Base-by-base conservation (phyloP, 1,140 invertebrate species). In the Zaprionus tsacasi region DNA sequence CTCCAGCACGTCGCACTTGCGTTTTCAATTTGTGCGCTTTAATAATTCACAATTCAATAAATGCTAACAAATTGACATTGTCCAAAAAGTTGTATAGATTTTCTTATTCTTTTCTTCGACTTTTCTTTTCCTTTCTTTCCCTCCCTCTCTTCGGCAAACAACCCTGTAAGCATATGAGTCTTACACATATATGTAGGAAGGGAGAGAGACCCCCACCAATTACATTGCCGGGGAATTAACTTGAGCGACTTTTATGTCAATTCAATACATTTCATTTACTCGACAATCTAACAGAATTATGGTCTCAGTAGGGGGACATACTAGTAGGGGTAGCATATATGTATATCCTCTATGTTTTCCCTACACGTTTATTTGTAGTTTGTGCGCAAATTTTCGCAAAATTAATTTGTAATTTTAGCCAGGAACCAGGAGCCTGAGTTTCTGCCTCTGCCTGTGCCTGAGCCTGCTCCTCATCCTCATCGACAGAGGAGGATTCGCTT, bases 31-130 rank as follows among this genome's bases (percentile, higher is more conserved):
- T 91, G 82, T 89, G 77, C 78, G 85, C 89, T 89, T 90, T 91
- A 91, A 91, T 91, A 91, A 91, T 91, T 91, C 85, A 91, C 85
- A 91, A 86, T 91, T 91, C 89, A 91, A 91, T 91, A 89, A 91
- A 91, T 86, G 81, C 85, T 89, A 89, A 89, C 85, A 89, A 89
- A 89, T 89, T 89, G 85, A 89, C 85, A 89, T 89, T 89, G 85
- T 89, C 86, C 85, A 79, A 89, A 81, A 70, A 77, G 70, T 79
- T 86, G 82, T 86, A 76, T 76, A 70, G 76, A 76, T 79, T 81
- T 78, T 75, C 60, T 10, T 48, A 21, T 50, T 17, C 54, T 59
- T 45, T 61, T 50, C 56, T 70, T 40, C 13, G 36, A 40, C 52
- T 59, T 57, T 12, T 68, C 66, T 65, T 63, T 45, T 61, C 57